Conservation (phyloP, 2,797 vertebrate species). For the Scyliorhinus canicula region DNA sequence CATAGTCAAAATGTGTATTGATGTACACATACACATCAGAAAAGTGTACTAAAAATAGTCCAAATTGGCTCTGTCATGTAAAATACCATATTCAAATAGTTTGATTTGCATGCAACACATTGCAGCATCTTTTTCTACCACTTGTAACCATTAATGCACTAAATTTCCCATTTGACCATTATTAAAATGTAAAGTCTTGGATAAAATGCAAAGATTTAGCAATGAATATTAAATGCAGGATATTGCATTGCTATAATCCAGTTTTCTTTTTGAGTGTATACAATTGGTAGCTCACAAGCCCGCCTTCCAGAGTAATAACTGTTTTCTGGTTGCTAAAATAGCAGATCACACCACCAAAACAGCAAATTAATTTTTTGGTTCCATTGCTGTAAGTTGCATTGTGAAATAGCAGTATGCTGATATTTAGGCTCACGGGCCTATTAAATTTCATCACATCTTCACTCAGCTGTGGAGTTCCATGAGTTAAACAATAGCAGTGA, state of each 20-base stretch:
- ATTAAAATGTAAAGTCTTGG: background rate
- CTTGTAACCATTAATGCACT: conserved; percentile 19
- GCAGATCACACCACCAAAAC: background rate
- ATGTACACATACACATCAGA: background rate
- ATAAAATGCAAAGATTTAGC: background rate
- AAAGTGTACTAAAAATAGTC: background rate
- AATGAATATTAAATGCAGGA: conserved; percentile 17
- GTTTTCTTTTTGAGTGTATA: background rate
- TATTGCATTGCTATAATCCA: background rate
- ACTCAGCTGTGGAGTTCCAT: background rate
- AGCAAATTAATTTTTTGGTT: background rate
- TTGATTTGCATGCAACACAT: background rate
- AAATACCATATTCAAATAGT: background rate
- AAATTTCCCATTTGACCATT: background rate
- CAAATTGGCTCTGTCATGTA: background rate
- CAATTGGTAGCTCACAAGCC: background rate
- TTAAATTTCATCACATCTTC: background rate
- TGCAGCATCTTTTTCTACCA: conserved; percentile 1
- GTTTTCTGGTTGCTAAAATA: background rate
- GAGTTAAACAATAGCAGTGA: background rate
- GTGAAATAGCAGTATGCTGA: background rate
- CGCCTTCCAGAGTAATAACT: background rate
- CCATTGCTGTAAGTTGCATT: background rate
- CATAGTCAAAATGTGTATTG: background rate
- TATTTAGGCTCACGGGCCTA: background rate